These are phyloP conservation scores for Centropristis striata DNA, from an alignment of 2,113 vertebrate species.

Conservation along the genomic window DNA sequence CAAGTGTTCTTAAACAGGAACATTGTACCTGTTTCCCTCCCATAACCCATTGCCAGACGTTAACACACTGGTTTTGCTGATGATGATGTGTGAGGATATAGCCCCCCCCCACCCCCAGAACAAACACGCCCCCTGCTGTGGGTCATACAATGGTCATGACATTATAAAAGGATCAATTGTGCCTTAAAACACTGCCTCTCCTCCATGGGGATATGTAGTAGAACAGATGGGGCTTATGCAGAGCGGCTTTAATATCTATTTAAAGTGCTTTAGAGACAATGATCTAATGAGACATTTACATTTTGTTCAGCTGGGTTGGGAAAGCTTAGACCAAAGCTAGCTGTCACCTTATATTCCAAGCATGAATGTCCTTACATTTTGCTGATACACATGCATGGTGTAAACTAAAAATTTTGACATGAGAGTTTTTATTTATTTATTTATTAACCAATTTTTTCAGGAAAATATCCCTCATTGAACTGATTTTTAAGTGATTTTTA, in stretches of 20 bases:
- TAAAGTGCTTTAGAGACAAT: slow-evolving; percentile 81
- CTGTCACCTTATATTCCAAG: slow-evolving; percentile 31
- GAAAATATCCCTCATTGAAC: background rate
- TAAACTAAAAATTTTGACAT: background rate
- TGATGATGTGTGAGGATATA: slow-evolving; percentile 29
- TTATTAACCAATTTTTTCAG: background rate
- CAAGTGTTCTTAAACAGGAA: slow-evolving; percentile 49
- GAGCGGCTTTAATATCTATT: slow-evolving; percentile 81
- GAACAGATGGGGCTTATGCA: slow-evolving; percentile 81
- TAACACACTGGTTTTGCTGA: slow-evolving; percentile 27
- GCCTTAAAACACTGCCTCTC: slow-evolving; percentile 81
- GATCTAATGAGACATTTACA: slow-evolving; percentile 81
- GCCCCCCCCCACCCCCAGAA: slow-evolving; percentile 14
- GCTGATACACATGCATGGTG: background rate
- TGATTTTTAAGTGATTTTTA: background rate
- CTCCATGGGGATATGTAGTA: slow-evolving; percentile 65
- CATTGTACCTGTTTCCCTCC: slow-evolving; percentile 55
- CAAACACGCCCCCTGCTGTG: slow-evolving; percentile 63
- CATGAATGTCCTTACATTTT: slow-evolving; percentile 17
- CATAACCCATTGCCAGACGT: slow-evolving; percentile 50
- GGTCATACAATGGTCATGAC: slow-evolving; percentile 82
- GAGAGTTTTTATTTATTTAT: background rate
- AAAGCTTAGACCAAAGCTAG: slow-evolving; percentile 41
- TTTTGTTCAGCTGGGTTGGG: slow-evolving; percentile 67
- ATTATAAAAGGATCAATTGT: slow-evolving; percentile 88